phyloP scores from a whole-genome alignment of 2,888 invertebrate species.

The Cynaeus angustus region DNA sequence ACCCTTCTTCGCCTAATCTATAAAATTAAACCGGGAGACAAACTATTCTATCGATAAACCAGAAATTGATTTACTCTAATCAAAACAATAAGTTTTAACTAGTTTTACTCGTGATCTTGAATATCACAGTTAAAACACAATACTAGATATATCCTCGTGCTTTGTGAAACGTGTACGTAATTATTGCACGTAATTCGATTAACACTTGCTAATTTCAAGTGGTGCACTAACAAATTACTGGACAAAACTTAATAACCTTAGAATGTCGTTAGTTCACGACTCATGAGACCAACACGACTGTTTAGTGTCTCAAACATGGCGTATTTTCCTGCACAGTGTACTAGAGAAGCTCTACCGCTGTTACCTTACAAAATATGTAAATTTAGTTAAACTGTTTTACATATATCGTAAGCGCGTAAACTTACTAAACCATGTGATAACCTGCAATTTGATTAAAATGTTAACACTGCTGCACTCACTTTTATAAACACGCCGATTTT shows the following conservation, averaged over 20 bases:
- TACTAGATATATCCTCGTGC: constrained; percentile 6
- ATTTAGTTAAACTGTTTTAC: constrained; percentile 50
- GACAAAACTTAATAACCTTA: constrained; percentile 50
- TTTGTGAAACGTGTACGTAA: constrained; percentile 27
- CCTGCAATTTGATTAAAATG: constrained; percentile 49
- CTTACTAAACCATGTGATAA: constrained; percentile 49
- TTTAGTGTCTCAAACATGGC: constrained; percentile 49
- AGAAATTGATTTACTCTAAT: constrained; percentile 11
- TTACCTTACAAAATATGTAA: constrained; percentile 51
- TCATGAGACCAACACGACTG: constrained; percentile 47
- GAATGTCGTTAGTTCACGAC: constrained; percentile 49
- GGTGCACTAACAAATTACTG: constrained; percentile 51
- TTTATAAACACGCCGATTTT: constrained; percentile 19
- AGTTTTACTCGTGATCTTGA: too few species aligned
- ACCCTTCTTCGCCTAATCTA: constrained; percentile 33
- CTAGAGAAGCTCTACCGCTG: constrained; percentile 38
- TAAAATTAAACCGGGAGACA: constrained; percentile 29
- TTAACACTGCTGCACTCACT: constrained; percentile 37
- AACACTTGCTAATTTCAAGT: constrained; percentile 50
- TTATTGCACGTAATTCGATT: constrained; percentile 43
- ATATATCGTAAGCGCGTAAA: constrained; percentile 49
- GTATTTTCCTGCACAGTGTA: constrained; percentile 43
- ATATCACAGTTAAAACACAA: background rate
- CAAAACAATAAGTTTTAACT: too few species aligned
- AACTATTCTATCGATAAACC: constrained; percentile 34